Base-by-base conservation (phyloP, 1,140 invertebrate genomes). In the Mizuhopecten yessoensis region DNA sequence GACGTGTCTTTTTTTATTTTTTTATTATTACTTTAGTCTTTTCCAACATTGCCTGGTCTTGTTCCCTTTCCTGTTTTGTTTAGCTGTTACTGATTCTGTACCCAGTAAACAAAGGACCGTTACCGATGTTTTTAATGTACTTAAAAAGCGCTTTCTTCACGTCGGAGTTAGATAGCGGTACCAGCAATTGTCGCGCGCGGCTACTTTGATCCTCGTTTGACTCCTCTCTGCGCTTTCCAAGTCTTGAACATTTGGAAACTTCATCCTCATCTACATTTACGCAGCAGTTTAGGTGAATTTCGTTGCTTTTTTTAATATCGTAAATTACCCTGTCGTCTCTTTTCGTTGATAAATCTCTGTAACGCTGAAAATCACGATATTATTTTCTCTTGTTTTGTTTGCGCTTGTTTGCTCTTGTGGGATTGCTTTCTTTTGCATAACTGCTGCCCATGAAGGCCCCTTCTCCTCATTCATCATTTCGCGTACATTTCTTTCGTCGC, bases 341-440 rank as follows among this genome's bases (percentile, higher is more conserved):
- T 0, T 20, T 20, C 17, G 34, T 36, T 23, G 88, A 86, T 86
- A 17, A 29, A 34, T 39, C 34, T 89, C 88, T 29, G 2, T 86
- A 57, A 36, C 34, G 42, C 88, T 75, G 9, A 57, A 86, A 29
- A 89, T 39, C 9, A 89, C 42, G n/a, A 86, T 7, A 49, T 89
- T 89, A 2, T 89, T 89, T 29, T 89, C 29, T 57, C 88, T 89
- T 39, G 88, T 29, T 39, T 89, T 89, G 20, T 75, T 86, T 0
- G 39, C 75, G 29, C n/a, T n/a, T 29, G 33, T 39, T 20, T 34
- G 33, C 39, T 89, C 42, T 29, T 75, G 57, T n/a, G 29, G 42
- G 42, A 29, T 75, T 29, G 5, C 57, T 5, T 75, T 75, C 20
- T 29, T 75, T 75, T 75, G 15, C 23, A 75, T n/a, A 29, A 75